Evolutionary conservation across 2,888 invertebrate genomes (phyloP).

Genomic region (Conus canariensis): DNA sequence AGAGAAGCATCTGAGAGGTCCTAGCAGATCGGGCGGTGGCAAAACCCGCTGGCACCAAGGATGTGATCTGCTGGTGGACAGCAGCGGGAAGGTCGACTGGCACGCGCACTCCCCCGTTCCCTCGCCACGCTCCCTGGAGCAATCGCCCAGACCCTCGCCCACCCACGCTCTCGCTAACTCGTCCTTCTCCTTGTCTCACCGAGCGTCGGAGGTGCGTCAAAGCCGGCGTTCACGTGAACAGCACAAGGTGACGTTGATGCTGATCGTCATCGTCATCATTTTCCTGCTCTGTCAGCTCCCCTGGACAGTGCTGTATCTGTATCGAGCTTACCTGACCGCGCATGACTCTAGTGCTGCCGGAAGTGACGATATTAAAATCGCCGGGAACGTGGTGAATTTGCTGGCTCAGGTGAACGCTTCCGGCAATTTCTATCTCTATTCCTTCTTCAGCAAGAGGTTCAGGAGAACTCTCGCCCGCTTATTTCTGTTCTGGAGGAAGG

Average conservation of each 20-base stretch:
- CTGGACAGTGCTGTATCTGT: constrained; percentile 83
- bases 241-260: constrained; percentile 86
- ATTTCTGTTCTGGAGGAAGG: constrained; percentile 45
- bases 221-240: constrained; percentile 66
- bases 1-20: too few relatives aligned
- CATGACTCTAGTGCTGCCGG: constrained; percentile 43
- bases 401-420: constrained; percentile 87
- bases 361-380: constrained; percentile 63
- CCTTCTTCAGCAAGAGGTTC: constrained; percentile 87
- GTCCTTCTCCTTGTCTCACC: background rate
- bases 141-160: background rate
- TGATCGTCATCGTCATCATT: constrained; percentile 87
- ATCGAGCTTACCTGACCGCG: constrained; percentile 72
- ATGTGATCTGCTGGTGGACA: background rate
- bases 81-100: background rate
- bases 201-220: background rate
- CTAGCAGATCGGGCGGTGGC: too few relatives aligned
- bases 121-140: background rate
- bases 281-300: constrained; percentile 88
- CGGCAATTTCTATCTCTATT: constrained; percentile 88
- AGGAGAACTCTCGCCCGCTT: constrained; percentile 73
- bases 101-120: too few relatives aligned
- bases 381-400: constrained; percentile 88
- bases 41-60: background rate
- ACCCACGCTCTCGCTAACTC: background rate